Conservation (phyloP, 2,888 invertebrate species). For the Nymphalis polychloros region DNA sequence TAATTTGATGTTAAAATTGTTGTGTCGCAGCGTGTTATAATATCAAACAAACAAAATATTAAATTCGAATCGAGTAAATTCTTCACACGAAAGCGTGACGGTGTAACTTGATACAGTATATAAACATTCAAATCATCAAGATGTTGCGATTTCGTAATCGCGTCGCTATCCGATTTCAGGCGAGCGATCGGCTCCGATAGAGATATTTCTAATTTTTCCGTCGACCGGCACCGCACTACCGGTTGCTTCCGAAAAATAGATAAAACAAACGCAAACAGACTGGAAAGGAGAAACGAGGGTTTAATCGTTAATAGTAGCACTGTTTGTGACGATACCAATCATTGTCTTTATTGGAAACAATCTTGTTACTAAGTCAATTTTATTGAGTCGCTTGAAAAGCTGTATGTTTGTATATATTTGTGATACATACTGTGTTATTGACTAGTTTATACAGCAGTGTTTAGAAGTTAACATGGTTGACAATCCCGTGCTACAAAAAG, state of each 20-base stretch:
- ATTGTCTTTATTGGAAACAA: slow-evolving; percentile 45
- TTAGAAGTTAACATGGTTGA: too few species aligned
- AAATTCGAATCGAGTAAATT: too few species aligned
- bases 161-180: slow-evolving; percentile 43
- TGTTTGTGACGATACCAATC: slow-evolving; percentile 59
- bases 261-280: slow-evolving; percentile 64
- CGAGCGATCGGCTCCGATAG: slow-evolving; percentile 56
- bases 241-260: slow-evolving; percentile 61
- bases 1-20: too few species aligned
- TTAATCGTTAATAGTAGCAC: slow-evolving; percentile 50
- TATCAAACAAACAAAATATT: too few species aligned
- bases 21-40: too few species aligned
- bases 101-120: not conserved
- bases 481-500: too few species aligned
- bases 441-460: too few species aligned
- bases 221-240: slow-evolving; percentile 62
- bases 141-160: slow-evolving; percentile 35
- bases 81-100: not conserved
- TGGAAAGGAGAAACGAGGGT: slow-evolving; percentile 56
- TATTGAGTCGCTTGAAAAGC: not conserved
- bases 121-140: slow-evolving; percentile 24
- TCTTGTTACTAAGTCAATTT: not conserved
- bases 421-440: not conserved
- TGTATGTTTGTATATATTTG: not conserved
- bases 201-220: slow-evolving; percentile 77